Evolutionary conservation across 1,140 invertebrate species (phyloP).

Genomic region (Agrilus planipennis): DNA sequence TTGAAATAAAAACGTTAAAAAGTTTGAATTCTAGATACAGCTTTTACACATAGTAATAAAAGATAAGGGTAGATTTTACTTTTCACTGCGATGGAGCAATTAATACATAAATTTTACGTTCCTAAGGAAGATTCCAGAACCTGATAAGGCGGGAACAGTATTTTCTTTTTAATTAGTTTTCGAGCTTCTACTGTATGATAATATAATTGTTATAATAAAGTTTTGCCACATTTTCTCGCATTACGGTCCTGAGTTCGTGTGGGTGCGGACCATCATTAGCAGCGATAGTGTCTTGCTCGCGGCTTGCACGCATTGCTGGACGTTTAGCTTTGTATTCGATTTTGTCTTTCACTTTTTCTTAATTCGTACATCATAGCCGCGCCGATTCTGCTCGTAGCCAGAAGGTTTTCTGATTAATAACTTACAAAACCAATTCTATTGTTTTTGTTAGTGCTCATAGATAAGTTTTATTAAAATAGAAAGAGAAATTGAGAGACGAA

Average conservation of each 20-base stretch:
- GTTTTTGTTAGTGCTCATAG: too few relatives aligned
- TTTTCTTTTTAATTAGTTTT: neutral
- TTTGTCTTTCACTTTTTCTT: conserved; percentile 9
- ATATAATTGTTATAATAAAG: neutral
- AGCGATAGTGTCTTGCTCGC: conserved; percentile 9
- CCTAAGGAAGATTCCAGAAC: neutral
- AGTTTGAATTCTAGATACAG: conserved; percentile 3
- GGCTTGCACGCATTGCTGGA: conserved; percentile 9
- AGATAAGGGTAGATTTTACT: too few relatives aligned
- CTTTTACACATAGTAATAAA: neutral
- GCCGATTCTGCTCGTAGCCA: neutral
- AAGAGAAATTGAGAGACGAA: too few relatives aligned
- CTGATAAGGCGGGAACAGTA: neutral
- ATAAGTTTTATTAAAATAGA: too few relatives aligned
- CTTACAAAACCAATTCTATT: too few relatives aligned
- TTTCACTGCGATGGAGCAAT: too few relatives aligned
- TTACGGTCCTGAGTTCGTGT: neutral
- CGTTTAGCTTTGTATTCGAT: conserved; percentile 4
- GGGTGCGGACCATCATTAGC: conserved; percentile 11
- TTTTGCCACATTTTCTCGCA: neutral
- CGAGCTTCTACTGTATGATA: neutral
- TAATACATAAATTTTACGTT: too few relatives aligned
- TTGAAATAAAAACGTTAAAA: neutral
- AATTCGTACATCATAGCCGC: neutral
- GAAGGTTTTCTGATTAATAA: too few relatives aligned